Evolutionary conservation across 2,113 vertebrate genomes (phyloP), one percentile per base, ranked within the genome.

Genomic region (Micromys minutus): DNA sequence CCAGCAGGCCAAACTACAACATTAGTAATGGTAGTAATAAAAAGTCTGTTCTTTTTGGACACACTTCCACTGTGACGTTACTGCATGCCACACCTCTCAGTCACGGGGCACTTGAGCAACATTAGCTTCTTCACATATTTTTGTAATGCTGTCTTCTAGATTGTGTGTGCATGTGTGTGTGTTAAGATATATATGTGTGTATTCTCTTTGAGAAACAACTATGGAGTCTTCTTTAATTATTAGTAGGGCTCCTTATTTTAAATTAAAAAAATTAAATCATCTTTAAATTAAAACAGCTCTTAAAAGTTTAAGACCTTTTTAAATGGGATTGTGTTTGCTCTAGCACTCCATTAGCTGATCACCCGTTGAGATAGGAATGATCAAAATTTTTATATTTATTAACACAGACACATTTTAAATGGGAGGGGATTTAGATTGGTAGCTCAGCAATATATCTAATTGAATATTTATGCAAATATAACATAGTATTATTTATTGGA

Each of bases 401-500:
- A 45, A 72, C 24, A 89, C 6, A n/a, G 7, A 52, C 2, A 77
- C 24, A 5, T 55, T 91, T 83, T 88, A 92, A 72, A 81, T 71
- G 69, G 95, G 90, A 4, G 69, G 95, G 90, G 6, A 50, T 97
- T 86, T n/a, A 88, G 10, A 85, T 74, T 65, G n/a, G 36, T 94
- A 61, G 19, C n/a, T 93, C 75, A 75, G 19, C 47, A 31, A 52
- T 63, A 61, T 61, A 96, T n/a, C 65, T 94, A 96, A 92, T 45
- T 94, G 80, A 95, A 92, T 92, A 90, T 94, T 97, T 90, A 90
- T 92, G 80, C 59, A 96, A 97, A 96, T 91, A 0, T 10, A 87
- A 4, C 39, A 94, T 67, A 92, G 34, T 93, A 93, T 72, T 96
- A 95, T 96, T 95, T 96, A 92, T 92, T 85, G 92, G 55, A 71